These are phyloP conservation scores for Mesochorus sp. DNA, from an alignment of 2,888 invertebrate species.

Conservation along the genomic window DNA sequence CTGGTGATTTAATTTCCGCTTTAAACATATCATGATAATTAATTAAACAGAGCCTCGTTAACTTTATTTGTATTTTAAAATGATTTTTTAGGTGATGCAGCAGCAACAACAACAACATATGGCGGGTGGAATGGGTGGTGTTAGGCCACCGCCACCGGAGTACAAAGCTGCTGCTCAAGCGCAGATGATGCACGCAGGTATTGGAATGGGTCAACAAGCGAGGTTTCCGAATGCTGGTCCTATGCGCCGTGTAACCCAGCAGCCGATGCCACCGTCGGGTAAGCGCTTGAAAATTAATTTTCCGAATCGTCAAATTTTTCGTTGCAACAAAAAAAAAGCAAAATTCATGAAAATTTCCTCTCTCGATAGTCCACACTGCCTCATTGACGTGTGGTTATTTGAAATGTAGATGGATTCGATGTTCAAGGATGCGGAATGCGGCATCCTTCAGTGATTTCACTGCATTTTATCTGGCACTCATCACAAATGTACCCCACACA, in stretches of 20 bases:
- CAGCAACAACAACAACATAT: slow-evolving; percentile 81
- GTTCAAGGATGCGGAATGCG: slow-evolving; percentile 38
- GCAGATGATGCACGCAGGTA: slow-evolving; percentile 84
- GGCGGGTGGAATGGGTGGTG: slow-evolving; percentile 80
- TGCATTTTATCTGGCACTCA: slow-evolving; percentile 34
- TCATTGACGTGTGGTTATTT: slow-evolving; percentile 25
- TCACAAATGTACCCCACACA: too few relatives aligned
- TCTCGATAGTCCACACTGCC: not conserved
- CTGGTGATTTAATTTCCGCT: too few relatives aligned
- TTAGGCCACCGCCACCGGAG: slow-evolving; percentile 92
- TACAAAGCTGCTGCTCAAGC: slow-evolving; percentile 88
- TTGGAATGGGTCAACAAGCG: slow-evolving; percentile 79
- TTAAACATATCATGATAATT: too few relatives aligned
- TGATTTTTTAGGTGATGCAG: slow-evolving; percentile 74
- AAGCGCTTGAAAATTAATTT: too few relatives aligned
- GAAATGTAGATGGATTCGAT: slow-evolving; percentile 14
- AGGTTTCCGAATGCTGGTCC: slow-evolving; percentile 84
- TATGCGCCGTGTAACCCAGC: slow-evolving; percentile 87
- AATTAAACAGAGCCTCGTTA: too few relatives aligned
- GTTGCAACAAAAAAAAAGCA: too few relatives aligned
- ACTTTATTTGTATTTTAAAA: too few relatives aligned
- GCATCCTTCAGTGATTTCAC: slow-evolving; percentile 30
- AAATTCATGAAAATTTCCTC: not conserved
- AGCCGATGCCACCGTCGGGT: slow-evolving; percentile 88
- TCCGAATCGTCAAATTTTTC: too few relatives aligned